Conservation (phyloP, 2,797 vertebrate genomes). For the Sebastes goodei region DNA sequence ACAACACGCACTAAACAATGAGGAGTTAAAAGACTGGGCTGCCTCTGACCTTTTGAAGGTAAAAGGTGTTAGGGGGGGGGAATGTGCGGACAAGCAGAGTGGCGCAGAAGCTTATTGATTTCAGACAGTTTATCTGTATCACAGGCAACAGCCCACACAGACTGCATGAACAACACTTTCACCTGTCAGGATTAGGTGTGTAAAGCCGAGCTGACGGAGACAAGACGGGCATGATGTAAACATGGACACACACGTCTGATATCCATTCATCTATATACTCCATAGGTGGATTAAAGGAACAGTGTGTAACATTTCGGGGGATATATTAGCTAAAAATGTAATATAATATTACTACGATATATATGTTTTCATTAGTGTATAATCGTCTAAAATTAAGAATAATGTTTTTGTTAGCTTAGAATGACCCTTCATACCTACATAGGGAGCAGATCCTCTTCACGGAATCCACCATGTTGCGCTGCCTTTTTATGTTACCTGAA, state of each 20-base stretch:
- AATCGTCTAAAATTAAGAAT: too few relatives aligned
- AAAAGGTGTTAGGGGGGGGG: conserved; percentile 33
- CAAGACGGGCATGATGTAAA: conserved; percentile 43
- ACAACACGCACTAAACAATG: conserved; percentile 24
- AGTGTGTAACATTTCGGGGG: neutral
- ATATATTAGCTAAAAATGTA: too few relatives aligned
- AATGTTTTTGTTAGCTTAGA: too few relatives aligned
- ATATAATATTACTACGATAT: too few relatives aligned
- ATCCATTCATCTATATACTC: neutral
- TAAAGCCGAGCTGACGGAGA: conserved; percentile 32
- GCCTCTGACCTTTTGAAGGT: conserved; percentile 60
- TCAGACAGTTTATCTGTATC: conserved; percentile 65
- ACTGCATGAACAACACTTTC: conserved; percentile 43
- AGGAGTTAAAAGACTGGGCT: conserved; percentile 37
- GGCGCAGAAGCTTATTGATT: conserved; percentile 63
- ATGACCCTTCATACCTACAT: neutral
- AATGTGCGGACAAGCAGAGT: neutral
- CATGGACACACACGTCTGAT: conserved; percentile 31
- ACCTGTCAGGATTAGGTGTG: conserved; percentile 55
- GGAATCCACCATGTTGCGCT: too few relatives aligned
- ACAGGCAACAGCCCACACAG: conserved; percentile 39
- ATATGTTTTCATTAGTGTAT: too few relatives aligned
- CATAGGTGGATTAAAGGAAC: neutral
- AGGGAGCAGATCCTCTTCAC: too few relatives aligned
- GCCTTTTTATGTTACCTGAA: too few relatives aligned